Conservation (phyloP, 2,113 vertebrate genomes). For the Scophthalmus maximus region DNA sequence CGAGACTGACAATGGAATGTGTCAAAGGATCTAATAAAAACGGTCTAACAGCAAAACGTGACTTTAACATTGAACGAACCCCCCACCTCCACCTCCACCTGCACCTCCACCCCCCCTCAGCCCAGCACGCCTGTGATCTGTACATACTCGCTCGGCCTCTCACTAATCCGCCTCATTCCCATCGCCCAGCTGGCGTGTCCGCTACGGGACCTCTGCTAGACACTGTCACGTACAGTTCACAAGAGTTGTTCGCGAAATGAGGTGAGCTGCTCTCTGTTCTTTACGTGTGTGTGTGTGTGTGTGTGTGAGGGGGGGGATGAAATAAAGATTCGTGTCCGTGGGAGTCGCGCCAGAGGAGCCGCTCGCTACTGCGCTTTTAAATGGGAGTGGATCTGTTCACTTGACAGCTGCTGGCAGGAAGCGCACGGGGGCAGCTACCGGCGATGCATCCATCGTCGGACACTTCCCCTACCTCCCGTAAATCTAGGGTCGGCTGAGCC, state of each 20-base stretch:
- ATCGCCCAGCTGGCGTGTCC: slow-evolving; percentile 53
- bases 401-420: slow-evolving; percentile 16
- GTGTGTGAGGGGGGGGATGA: background rate
- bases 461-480: no score
- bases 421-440: background rate
- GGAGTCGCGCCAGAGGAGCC: no score
- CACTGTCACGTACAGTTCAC: slow-evolving; percentile 15
- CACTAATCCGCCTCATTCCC: slow-evolving; percentile 73
- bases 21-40: slow-evolving; percentile 6
- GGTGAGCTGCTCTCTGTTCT: slow-evolving; percentile 43
- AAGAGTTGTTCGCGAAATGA: slow-evolving; percentile 17
- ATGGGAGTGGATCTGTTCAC: background rate
- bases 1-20: background rate
- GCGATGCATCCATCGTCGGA: slow-evolving; percentile 26
- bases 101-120: background rate
- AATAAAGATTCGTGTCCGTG: background rate
- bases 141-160: slow-evolving; percentile 15
- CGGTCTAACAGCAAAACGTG: background rate
- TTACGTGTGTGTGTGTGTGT: background rate
- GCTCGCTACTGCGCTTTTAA: background rate
- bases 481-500: no score
- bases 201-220: slow-evolving; percentile 5
- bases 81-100: background rate
- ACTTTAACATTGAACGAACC: background rate
- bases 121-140: background rate